These are phyloP conservation scores for Platyura marginata DNA, from an alignment of 1,140 invertebrate species.

Conservation along the genomic window DNA sequence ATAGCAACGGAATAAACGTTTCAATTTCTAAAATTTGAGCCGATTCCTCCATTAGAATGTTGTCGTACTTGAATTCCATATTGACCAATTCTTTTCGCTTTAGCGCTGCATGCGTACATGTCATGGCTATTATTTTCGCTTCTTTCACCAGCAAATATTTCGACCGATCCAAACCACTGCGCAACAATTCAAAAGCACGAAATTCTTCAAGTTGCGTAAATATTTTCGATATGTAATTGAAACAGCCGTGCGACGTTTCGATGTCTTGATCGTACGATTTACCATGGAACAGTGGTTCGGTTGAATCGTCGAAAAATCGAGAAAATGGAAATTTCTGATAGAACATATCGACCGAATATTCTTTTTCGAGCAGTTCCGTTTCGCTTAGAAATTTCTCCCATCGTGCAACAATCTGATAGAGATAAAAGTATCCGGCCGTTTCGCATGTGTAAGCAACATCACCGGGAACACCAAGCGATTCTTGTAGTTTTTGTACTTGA, in stretches of 20 bases:
- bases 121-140: conserved; percentile 99
- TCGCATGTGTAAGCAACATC: conserved; percentile 98
- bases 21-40: conserved; percentile 99
- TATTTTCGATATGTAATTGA: conserved; percentile 85
- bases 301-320: conserved; percentile 81
- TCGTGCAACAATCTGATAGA: conserved; percentile 65
- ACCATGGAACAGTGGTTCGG: conserved; percentile 79
- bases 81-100: conserved; percentile 93
- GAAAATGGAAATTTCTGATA: conserved; percentile 80
- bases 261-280: conserved; percentile 69
- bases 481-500: conserved; percentile 79
- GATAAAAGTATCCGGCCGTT: conserved; percentile 85
- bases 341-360: conserved; percentile 16
- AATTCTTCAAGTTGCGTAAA: conserved; percentile 97
- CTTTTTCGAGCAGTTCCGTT: conserved; percentile 6
- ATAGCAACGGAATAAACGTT: conserved; percentile 93
- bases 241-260: conserved; percentile 84
- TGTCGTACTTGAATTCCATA: conserved; percentile 93
- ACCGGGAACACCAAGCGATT: conserved; percentile 53
- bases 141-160: conserved; percentile 96
- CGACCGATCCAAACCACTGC: conserved; percentile 86
- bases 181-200: conserved; percentile 87
- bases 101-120: conserved; percentile 96
- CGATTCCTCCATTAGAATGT: conserved; percentile 98
- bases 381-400: conserved; percentile 72